Evolutionary conservation across 1,140 invertebrate species (phyloP).

Genomic region (Spodoptera frugiperda): DNA sequence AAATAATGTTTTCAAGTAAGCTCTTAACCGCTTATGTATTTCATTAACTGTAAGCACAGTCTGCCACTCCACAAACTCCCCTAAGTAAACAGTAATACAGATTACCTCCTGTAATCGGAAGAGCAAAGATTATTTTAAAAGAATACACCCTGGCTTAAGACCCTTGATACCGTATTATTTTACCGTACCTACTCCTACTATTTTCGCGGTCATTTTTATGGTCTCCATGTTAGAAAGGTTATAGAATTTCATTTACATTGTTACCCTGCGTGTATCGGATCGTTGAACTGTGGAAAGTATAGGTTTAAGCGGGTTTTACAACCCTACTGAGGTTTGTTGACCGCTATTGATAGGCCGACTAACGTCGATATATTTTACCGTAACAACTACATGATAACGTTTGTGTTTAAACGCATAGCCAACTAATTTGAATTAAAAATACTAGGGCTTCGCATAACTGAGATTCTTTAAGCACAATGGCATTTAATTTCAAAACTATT

Average conservation of each 20-base stretch:
- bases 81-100: not conserved
- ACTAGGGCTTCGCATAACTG: not conserved
- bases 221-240: slow-evolving; percentile 30
- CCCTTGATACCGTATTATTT: not conserved
- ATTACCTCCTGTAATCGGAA: slow-evolving; percentile 5
- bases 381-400: not conserved
- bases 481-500: slow-evolving; percentile 3
- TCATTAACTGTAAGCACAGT: not conserved
- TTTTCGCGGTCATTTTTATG: slow-evolving; percentile 38
- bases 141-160: not conserved
- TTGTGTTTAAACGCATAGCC: not conserved
- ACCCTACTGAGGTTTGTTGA: slow-evolving; percentile 35
- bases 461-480: not conserved
- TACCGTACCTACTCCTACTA: not conserved
- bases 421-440: not conserved
- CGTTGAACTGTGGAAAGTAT: slow-evolving; percentile 43
- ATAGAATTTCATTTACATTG: slow-evolving; percentile 44
- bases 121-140: slow-evolving; percentile 12
- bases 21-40: too few species aligned
- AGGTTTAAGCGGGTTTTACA: slow-evolving; percentile 38
- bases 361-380: slow-evolving; percentile 13
- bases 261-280: slow-evolving; percentile 44
- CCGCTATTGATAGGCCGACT: slow-evolving; percentile 22
- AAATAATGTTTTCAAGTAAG: too few species aligned
- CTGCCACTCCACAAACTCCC: not conserved